A percentile compares a stretch with the other conserved stretches of the same genome.
Conservation (phyloP, 2,113 vertebrate species). For the Isichthys henryi region DNA sequence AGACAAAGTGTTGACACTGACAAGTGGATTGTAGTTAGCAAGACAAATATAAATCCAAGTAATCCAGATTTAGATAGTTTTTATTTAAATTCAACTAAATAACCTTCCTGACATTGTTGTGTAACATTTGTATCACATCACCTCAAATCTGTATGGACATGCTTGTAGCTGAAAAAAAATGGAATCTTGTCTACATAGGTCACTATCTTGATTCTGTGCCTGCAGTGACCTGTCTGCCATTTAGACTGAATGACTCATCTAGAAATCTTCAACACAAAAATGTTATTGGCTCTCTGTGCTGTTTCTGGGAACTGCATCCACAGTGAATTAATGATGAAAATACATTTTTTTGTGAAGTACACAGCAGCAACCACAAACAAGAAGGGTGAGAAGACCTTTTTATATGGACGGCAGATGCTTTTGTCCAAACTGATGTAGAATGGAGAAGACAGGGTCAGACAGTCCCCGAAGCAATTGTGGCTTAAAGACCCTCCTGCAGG, state of each 20-base stretch:
- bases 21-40: too few relatives aligned
- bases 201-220: background rate
- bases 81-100: too few relatives aligned
- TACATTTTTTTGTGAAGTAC: background rate
- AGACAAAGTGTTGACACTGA: too few relatives aligned
- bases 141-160: background rate
- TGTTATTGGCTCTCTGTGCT: background rate
- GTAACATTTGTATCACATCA: background rate
- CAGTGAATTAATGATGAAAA: background rate
- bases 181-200: background rate
- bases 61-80: too few relatives aligned
- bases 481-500: too few relatives aligned
- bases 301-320: background rate
- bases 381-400: background rate
- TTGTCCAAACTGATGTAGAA: background rate
- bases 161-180: background rate
- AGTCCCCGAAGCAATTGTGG: too few relatives aligned
- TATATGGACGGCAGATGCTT: background rate
- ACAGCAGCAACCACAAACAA: background rate
- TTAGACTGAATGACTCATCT: background rate
- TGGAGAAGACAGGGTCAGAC: background rate
- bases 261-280: background rate
- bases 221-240: background rate
- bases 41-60: too few relatives aligned
- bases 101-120: background rate